Evolutionary conservation across 2,888 invertebrate species (phyloP).

Genomic region (Tricholauxania praeusta): DNA sequence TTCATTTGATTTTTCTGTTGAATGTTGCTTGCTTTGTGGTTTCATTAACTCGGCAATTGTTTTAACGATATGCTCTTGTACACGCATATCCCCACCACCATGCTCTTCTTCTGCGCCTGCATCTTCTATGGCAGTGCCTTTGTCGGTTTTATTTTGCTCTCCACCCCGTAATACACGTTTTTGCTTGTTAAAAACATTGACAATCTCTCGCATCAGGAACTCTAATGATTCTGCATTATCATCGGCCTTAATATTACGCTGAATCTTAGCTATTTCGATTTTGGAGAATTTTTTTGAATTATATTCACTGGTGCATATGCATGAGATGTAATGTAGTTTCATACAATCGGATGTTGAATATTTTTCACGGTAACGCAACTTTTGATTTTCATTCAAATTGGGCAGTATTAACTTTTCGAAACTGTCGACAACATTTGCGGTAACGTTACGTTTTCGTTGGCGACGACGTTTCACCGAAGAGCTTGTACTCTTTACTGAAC

Average conservation of each 20-base stretch:
- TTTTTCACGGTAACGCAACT: slow-evolving; percentile 55
- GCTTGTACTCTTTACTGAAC: slow-evolving; percentile 47
- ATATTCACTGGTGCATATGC: slow-evolving; percentile 57
- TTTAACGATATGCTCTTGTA: slow-evolving; percentile 38
- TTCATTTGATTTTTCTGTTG: slow-evolving; percentile 34
- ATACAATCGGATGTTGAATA: slow-evolving; percentile 51
- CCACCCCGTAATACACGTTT: slow-evolving; percentile 37
- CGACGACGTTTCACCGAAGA: slow-evolving; percentile 50
- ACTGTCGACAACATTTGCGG: slow-evolving; percentile 58
- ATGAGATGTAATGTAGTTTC: slow-evolving; percentile 60
- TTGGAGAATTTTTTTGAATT: slow-evolving; percentile 56
- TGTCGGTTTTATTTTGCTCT: slow-evolving; percentile 19
- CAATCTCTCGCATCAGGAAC: slow-evolving; percentile 60
- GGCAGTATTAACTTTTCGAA: slow-evolving; percentile 63
- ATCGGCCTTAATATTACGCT: slow-evolving; percentile 57
- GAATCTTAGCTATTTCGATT: slow-evolving; percentile 58
- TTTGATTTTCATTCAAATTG: slow-evolving; percentile 52
- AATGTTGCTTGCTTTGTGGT: slow-evolving; percentile 37
- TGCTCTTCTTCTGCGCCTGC: neutral
- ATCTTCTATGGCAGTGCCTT: neutral
- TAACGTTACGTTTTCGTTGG: slow-evolving; percentile 53
- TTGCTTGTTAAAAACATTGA: slow-evolving; percentile 57
- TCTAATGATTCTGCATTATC: slow-evolving; percentile 60
- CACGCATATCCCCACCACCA: neutral
- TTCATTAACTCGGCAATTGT: slow-evolving; percentile 33